Conservation (phyloP, 2,797 vertebrate genomes). For the Spinibarbus caldwelli region DNA sequence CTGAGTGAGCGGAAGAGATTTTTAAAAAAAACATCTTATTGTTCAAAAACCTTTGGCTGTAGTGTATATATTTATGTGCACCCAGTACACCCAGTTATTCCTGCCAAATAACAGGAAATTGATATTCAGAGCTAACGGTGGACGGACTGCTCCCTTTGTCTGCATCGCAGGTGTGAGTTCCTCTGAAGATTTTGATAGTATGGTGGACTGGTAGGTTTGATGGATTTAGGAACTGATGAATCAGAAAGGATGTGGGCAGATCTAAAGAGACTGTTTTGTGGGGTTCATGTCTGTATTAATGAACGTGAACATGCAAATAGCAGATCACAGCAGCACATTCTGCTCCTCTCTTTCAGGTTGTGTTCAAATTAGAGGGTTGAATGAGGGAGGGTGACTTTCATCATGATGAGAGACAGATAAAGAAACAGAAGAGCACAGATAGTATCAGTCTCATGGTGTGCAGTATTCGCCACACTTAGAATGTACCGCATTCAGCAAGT, state of each 20-base stretch:
- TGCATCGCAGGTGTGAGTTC: background rate
- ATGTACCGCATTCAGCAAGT: slow-evolving; percentile 1
- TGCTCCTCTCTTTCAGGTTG: slow-evolving; percentile 38
- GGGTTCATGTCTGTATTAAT: slow-evolving; percentile 48
- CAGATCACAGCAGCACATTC: slow-evolving; percentile 30
- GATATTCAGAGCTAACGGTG: slow-evolving; percentile 3
- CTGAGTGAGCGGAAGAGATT: too few relatives aligned
- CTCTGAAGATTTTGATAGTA: slow-evolving; percentile 24
- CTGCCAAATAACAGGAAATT: background rate
- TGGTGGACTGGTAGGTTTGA: slow-evolving; percentile 22
- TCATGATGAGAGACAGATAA: slow-evolving; percentile 33
- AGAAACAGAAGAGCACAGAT: slow-evolving; percentile 17
- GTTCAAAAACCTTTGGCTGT: too few relatives aligned
- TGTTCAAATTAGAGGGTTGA: slow-evolving; percentile 51
- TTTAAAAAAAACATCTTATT: too few relatives aligned
- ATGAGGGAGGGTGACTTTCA: slow-evolving; percentile 47
- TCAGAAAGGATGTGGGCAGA: slow-evolving; percentile 42
- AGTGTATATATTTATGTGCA: background rate
- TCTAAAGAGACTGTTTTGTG: slow-evolving; percentile 47
- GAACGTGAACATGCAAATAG: slow-evolving; percentile 39
- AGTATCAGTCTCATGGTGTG: slow-evolving; percentile 18
- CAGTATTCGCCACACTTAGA: background rate
- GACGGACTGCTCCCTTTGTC: background rate
- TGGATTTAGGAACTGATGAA: slow-evolving; percentile 47
- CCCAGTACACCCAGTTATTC: background rate